Evolutionary conservation across 2,888 invertebrate genomes (phyloP), one percentile per base, ranked within the genome.

Genomic region (Diarsia brunnea): DNA sequence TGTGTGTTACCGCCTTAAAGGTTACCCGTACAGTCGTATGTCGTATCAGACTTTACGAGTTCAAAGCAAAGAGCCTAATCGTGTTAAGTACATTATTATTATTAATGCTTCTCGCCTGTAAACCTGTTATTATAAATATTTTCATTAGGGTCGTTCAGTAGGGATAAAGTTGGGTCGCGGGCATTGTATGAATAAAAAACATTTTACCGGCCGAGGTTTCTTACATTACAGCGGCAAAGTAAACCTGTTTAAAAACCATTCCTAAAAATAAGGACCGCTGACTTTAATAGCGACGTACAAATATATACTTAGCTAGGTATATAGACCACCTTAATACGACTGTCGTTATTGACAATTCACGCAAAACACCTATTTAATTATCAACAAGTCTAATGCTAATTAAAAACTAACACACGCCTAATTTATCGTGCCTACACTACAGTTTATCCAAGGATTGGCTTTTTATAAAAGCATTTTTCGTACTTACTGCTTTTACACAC

Each of bases 61-160:
- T n/a, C 21, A 64, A 73, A 71, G 51, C 65, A 85, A 82, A 84
- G 47, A 77, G 80, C 84, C 21, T 80, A 80, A 86, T 83, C 84
- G n/a, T 86, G 80, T 84, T 75, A 69, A 24, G 64, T 79, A 67
- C 55, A 70, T 71, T 60, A 58, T n/a, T 79, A 71, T 66, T 72
- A 75, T 76, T 61, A 75, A 75, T 49, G 65, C 58, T 11, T 82
- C 76, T 70, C 31, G 43, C 51, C 60, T 38, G 61, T 65, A 65
- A 84, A 58, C 68, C 70, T 64, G 43, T 64, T 72, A 61, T 81
- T 53, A 74, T 83, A 65, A 70, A 81, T 74, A 66, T 64, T 73
- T 76, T 73, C 58, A 75, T 75, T 69, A 49, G 4, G n/a, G 61
- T 66, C 64, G 60, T 69, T 65, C 53, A 19, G 27, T 63, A 66